phyloP scores from a whole-genome alignment of 2,888 invertebrate species.

The Drosophila mimica region DNA sequence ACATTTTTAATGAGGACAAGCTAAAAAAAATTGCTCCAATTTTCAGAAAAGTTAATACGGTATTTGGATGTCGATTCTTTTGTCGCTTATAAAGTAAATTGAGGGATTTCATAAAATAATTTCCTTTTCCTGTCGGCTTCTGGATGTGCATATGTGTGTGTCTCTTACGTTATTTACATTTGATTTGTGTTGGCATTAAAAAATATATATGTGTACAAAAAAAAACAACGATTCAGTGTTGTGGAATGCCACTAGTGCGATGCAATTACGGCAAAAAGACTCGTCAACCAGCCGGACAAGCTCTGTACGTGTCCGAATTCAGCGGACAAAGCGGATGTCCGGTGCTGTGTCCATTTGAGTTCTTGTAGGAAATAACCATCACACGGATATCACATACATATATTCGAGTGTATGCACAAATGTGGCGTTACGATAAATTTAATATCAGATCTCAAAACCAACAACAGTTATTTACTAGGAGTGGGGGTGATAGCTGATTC shows the following conservation, averaged over 20 bases:
- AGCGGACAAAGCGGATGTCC: slow-evolving; percentile 45
- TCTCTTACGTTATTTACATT: slow-evolving; percentile 48
- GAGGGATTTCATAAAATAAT: slow-evolving; percentile 77
- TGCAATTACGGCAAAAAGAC: slow-evolving; percentile 54
- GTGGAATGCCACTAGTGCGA: slow-evolving; percentile 49
- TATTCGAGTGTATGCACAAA: slow-evolving; percentile 14
- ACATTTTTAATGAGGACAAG: neutral
- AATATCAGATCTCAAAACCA: slow-evolving; percentile 51
- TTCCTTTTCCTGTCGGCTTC: slow-evolving; percentile 65
- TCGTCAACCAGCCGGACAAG: slow-evolving; percentile 17
- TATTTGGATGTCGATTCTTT: slow-evolving; percentile 16
- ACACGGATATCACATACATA: slow-evolving; percentile 25
- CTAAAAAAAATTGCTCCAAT: neutral
- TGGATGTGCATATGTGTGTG: slow-evolving; percentile 11
- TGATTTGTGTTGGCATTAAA: slow-evolving; percentile 43
- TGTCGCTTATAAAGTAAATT: slow-evolving; percentile 62
- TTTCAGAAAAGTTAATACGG: neutral
- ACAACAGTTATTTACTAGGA: slow-evolving; percentile 31
- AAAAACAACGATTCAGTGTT: slow-evolving; percentile 28
- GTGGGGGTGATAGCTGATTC: slow-evolving; percentile 27
- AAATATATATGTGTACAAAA: slow-evolving; percentile 6
- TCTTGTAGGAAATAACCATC: slow-evolving; percentile 22
- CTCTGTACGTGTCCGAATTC: slow-evolving; percentile 35
- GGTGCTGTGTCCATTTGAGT: slow-evolving; percentile 38
- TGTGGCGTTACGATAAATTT: slow-evolving; percentile 41